phyloP scores from a whole-genome alignment of 1,140 invertebrate species.

The Drosophila baimaii region DNA sequence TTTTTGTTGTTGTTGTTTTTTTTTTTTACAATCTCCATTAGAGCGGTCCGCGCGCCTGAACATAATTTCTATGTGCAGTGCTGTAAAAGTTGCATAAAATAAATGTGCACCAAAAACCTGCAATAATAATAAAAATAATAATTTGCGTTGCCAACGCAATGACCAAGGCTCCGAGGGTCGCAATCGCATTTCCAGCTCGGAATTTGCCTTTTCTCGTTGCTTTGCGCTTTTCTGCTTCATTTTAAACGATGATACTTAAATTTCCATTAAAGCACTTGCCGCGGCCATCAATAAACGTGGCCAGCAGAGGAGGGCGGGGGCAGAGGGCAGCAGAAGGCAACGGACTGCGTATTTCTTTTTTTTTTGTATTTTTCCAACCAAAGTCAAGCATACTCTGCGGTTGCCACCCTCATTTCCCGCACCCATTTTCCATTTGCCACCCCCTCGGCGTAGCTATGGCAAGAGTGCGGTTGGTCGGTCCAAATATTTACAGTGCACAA shows the following conservation, averaged over 20 bases:
- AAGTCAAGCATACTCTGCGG: slow-evolving; percentile 76
- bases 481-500: slow-evolving; percentile 77
- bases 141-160: slow-evolving; percentile 72
- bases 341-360: slow-evolving; percentile 51
- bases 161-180: slow-evolving; percentile 43
- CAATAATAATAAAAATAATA: slow-evolving; percentile 74
- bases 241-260: slow-evolving; percentile 83
- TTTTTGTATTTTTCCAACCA: slow-evolving; percentile 32
- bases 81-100: slow-evolving; percentile 75
- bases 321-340: not conserved
- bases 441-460: slow-evolving; percentile 11
- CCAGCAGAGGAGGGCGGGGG: slow-evolving; percentile 8
- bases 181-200: slow-evolving; percentile 22
- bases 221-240: slow-evolving; percentile 75
- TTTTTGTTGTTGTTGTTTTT: slow-evolving; percentile 4
- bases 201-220: slow-evolving; percentile 27
- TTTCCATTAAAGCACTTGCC: slow-evolving; percentile 83
- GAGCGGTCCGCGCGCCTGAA: slow-evolving; percentile 15
- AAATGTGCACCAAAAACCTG: slow-evolving; percentile 68
- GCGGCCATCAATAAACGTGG: slow-evolving; percentile 73
- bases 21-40: slow-evolving; percentile 56
- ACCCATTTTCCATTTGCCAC: slow-evolving; percentile 6
- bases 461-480: slow-evolving; percentile 40
- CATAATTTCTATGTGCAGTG: slow-evolving; percentile 71
- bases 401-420: slow-evolving; percentile 25